Percentiles rank a stretch among this genome's conserved stretches.
These are phyloP conservation scores for Temnothorax longispinosus DNA, from an alignment of 1,140 invertebrate species.

Conservation along the genomic window DNA sequence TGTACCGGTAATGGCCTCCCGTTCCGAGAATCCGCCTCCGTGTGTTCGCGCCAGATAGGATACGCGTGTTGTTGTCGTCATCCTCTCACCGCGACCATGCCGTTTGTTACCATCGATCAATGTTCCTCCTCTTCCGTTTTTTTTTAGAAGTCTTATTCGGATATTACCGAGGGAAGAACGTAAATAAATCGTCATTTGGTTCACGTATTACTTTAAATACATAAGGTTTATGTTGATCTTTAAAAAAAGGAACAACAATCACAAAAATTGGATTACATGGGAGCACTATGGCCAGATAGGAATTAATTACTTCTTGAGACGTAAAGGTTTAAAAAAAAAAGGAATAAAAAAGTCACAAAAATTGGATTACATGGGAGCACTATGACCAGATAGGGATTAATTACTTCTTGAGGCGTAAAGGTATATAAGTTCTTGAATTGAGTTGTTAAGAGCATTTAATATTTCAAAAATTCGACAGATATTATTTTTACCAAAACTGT, in stretches of 20 bases:
- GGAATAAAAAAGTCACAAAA: neutral
- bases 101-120: slow-evolving; percentile 26
- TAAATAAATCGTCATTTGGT: neutral
- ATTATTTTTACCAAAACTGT: neutral
- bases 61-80: slow-evolving; percentile 57
- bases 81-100: slow-evolving; percentile 23
- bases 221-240: neutral
- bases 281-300: neutral
- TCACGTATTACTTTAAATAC: neutral
- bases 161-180: neutral
- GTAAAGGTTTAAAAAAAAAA: neutral
- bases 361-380: neutral
- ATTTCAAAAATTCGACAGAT: neutral
- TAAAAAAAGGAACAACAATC: neutral
- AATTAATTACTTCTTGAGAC: neutral
- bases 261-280: neutral
- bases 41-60: slow-evolving; percentile 78
- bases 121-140: neutral
- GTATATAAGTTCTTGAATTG: too few species aligned
- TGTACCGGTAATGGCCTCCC: slow-evolving; percentile 83
- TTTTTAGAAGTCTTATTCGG: neutral
- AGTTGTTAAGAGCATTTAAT: neutral
- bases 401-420: neutral
- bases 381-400: neutral
- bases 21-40: slow-evolving; percentile 82